Base-by-base conservation (phyloP, 2,113 vertebrate genomes). In the Nanorana parkeri region DNA sequence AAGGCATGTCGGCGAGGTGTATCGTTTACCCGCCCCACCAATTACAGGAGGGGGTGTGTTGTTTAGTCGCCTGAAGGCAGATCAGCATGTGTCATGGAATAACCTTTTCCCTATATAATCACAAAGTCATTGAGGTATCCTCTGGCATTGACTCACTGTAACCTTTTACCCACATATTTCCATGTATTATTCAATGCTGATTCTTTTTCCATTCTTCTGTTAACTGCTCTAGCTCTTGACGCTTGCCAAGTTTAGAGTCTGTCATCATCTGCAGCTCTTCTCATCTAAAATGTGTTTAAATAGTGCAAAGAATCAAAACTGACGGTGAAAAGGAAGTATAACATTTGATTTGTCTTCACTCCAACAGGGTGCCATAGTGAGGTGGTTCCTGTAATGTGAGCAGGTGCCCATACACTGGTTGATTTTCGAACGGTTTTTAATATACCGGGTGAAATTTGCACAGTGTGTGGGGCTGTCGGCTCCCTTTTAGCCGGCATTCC, bases 161-260 rank as follows among this genome's bases (percentile, higher is more conserved):
- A 90, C 89, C 91, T 91, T 89, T 90, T 77, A 85, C 88, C 89
- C 80, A 90, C 68, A 86, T 88, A 85, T 67, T 77, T 85, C 86
- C 56, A 63, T 2, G 63, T 55, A 4, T 0, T 32, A 19, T 60
- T 87, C 68, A 84, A 76, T 60, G 66, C 65, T 0, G 1, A 73
- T 74, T 51, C 82, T 0, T 4, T 55, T 81, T 21, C 66, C 80
- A 65, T 81, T 26, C 75, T 24, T 16, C 21, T 55, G 0, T 0
- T 4, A 0, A 4, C 54, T 36, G 81, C 80, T 7, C 0, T 69
- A 17, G n/a, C 23, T 75, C 52, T 29, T 67, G 47, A 76, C 60
- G 29, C 10, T 20, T 68, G 58, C 47, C 51, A 63, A 72, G 36
- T 21, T 72, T 81, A 54, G 68, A 58, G 16, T 58, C 16, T 73